These are phyloP conservation scores for Schizopygopsis malacanthus DNA, from an alignment of 2,797 vertebrate species.

Conservation along the genomic window DNA sequence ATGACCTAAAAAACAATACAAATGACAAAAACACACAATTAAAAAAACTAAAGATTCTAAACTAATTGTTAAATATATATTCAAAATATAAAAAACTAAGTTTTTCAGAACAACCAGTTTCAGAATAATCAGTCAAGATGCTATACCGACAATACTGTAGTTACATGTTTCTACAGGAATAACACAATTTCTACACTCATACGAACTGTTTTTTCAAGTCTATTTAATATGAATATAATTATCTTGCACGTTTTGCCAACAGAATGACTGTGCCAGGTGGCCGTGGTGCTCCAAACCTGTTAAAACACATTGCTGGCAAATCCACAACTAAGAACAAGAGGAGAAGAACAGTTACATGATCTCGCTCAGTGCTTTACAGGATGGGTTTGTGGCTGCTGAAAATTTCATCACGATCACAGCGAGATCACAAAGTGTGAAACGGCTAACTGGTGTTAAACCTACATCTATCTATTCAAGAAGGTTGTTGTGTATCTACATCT, in stretches of 20 bases:
- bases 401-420: not conserved
- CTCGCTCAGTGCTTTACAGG: not conserved
- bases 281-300: not conserved
- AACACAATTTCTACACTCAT: not conserved
- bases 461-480: not conserved
- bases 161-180: not conserved
- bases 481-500: not conserved
- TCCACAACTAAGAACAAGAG: slow-evolving; percentile 31
- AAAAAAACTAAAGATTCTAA: too few species aligned
- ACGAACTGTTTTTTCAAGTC: not conserved
- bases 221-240: not conserved
- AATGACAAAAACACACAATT: not conserved
- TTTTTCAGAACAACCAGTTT: not conserved
- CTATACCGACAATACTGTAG: not conserved
- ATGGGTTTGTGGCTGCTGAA: not conserved
- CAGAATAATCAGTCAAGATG: not conserved
- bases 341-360: slow-evolving; percentile 39
- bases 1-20: not conserved
- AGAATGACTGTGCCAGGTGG: not conserved
- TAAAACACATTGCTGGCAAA: not conserved
- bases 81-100: not conserved
- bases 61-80: not conserved
- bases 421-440: not conserved
- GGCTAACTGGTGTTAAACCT: not conserved
- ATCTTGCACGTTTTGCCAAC: slow-evolving; percentile 1